Conservation (phyloP, 2,888 invertebrate genomes). For the Athalia cordata region DNA sequence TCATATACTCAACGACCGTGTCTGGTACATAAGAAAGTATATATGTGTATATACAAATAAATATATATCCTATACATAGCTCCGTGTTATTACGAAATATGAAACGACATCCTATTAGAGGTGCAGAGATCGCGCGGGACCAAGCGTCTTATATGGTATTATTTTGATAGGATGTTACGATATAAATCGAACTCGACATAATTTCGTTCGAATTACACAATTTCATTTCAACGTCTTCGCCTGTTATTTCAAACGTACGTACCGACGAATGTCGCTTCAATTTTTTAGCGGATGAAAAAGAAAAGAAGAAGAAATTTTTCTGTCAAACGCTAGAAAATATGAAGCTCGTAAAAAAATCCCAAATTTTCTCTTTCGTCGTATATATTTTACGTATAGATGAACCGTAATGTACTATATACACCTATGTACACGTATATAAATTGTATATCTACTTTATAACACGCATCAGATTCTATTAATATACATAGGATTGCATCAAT, state of each 20-base stretch:
- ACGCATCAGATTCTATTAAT: constrained; percentile 18
- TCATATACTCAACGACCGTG: too few species aligned
- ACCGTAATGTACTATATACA: too few species aligned
- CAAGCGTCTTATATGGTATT: constrained; percentile 48
- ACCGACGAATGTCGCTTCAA: not conserved
- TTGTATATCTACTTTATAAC: not conserved
- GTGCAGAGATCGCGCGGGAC: not conserved
- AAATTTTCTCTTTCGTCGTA: not conserved
- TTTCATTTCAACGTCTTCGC: constrained; percentile 10
- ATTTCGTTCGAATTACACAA: constrained; percentile 15
- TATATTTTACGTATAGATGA: too few species aligned
- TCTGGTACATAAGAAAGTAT: too few species aligned
- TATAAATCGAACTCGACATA: constrained; percentile 57
- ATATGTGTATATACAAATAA: not conserved
- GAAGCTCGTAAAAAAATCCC: not conserved
- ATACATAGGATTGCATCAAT: constrained; percentile 38
- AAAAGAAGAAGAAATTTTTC: not conserved
- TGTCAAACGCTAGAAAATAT: too few species aligned
- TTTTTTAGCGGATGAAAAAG: not conserved
- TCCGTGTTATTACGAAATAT: constrained; percentile 41
- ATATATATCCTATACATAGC: not conserved
- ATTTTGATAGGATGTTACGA: constrained; percentile 61
- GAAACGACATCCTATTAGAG: constrained; percentile 40
- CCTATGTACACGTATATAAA: not conserved
- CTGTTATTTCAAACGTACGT: not conserved